These are phyloP conservation scores for Anarsia innoxiella DNA, from an alignment of 2,888 invertebrate species.

Conservation along the genomic window DNA sequence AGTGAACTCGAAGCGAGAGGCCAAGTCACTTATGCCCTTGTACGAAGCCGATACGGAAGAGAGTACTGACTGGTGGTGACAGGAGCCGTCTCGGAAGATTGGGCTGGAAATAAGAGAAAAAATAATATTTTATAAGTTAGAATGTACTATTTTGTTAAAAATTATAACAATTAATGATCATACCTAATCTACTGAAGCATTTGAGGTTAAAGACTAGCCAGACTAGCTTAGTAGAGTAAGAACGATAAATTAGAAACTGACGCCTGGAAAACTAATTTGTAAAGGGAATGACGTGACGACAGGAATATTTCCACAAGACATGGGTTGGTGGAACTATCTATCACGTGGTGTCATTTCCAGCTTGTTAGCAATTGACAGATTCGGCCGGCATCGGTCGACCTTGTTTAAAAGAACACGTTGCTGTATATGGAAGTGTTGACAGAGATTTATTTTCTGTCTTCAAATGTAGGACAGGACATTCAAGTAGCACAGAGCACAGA, in stretches of 20 bases:
- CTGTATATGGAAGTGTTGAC: conserved; percentile 3
- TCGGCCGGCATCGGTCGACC: conserved; percentile 4
- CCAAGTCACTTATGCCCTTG: conserved; percentile 79
- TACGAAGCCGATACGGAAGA: conserved; percentile 88
- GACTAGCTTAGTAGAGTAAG: too few relatives aligned
- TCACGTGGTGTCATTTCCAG: conserved; percentile 7
- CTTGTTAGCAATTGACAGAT: conserved; percentile 9
- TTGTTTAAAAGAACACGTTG: conserved; percentile 6
- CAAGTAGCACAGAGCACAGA: too few relatives aligned
- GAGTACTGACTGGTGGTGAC: conserved; percentile 86
- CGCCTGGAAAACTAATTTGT: conserved; percentile 10
- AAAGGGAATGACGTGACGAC: conserved; percentile 6
- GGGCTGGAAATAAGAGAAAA: conserved; percentile 74
- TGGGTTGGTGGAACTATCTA: conserved; percentile 4
- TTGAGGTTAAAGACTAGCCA: too few relatives aligned
- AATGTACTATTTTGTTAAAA: background rate
- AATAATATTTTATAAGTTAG: background rate
- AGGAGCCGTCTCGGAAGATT: conserved; percentile 85
- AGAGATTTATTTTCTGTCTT: too few relatives aligned
- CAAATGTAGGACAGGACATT: too few relatives aligned
- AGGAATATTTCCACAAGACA: conserved; percentile 4
- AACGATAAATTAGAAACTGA: too few relatives aligned
- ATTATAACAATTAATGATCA: background rate
- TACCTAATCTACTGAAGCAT: too few relatives aligned
- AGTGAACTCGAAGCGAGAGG: conserved; percentile 66